Conservation (phyloP, 1,140 invertebrate genomes). For the Ostrea denselamellosa region DNA sequence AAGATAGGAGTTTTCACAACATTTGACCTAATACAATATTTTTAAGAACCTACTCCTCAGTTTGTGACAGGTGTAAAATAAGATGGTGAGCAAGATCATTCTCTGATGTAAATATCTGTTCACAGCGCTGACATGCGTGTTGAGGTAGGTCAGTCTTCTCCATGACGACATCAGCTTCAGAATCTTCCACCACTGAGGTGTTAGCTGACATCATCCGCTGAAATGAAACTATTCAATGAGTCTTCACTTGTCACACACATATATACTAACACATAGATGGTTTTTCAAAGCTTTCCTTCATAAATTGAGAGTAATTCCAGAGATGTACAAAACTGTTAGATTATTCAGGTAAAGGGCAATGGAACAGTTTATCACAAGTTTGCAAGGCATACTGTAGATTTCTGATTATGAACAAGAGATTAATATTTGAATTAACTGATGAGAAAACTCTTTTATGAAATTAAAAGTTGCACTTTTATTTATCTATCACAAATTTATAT, state of each 20-base stretch:
- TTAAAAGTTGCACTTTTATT: no score
- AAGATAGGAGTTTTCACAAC: neutral
- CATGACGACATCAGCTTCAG: constrained; percentile 2
- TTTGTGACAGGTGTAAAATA: neutral
- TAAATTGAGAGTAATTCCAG: no score
- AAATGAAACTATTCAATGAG: neutral
- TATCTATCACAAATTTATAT: no score
- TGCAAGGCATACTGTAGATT: no score
- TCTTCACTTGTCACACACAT: no score
- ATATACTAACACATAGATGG: no score
- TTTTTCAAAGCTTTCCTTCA: no score
- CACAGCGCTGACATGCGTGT: constrained; percentile 6
- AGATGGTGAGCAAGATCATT: constrained; percentile 30
- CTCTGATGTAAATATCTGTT: neutral
- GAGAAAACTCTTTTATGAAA: no score
- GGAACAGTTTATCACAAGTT: no score
- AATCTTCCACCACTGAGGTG: neutral
- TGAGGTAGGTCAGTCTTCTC: constrained; percentile 1
- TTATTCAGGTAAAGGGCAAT: neutral
- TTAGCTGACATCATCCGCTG: neutral
- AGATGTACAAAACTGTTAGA: neutral
- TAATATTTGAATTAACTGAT: no score
- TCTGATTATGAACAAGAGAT: no score
- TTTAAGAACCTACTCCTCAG: neutral
- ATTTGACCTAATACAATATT: neutral